Conservation (phyloP, 2,113 vertebrate species). For the Castor canadensis region DNA sequence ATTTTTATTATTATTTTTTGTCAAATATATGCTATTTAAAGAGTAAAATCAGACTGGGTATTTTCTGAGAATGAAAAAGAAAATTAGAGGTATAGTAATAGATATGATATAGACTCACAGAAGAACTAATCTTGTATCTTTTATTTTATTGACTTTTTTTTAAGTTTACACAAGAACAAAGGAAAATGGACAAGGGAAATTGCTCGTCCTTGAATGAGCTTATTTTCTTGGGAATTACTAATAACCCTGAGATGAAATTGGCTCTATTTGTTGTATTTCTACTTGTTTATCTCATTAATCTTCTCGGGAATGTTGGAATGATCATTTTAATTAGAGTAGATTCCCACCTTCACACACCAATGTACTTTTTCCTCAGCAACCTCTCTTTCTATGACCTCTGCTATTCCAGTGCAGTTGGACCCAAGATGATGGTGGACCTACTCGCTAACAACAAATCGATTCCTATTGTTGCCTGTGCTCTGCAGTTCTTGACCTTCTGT, state of each 20-base stretch:
- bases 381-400: not conserved
- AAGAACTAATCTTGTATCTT: too few species aligned
- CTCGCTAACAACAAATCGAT: not conserved
- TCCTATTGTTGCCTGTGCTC: not conserved
- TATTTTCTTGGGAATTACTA: not conserved
- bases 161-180: too few species aligned
- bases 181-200: not conserved
- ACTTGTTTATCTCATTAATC: not conserved
- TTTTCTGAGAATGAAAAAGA: not conserved
- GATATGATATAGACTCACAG: too few species aligned
- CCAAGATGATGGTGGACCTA: not conserved
- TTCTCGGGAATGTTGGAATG: not conserved
- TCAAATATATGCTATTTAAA: too few species aligned
- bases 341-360: not conserved
- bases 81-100: too few species aligned
- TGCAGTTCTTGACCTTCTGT: not conserved
- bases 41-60: too few species aligned
- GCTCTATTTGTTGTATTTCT: not conserved
- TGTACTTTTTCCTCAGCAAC: slow-evolving; percentile 1
- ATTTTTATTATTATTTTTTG: too few species aligned
- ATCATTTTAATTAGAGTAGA: not conserved
- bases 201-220: not conserved
- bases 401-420: not conserved
- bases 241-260: not conserved
- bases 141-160: too few species aligned